Evolutionary conservation across 2,113 vertebrate genomes (phyloP).

Genomic region (Embiotoca jacksoni): DNA sequence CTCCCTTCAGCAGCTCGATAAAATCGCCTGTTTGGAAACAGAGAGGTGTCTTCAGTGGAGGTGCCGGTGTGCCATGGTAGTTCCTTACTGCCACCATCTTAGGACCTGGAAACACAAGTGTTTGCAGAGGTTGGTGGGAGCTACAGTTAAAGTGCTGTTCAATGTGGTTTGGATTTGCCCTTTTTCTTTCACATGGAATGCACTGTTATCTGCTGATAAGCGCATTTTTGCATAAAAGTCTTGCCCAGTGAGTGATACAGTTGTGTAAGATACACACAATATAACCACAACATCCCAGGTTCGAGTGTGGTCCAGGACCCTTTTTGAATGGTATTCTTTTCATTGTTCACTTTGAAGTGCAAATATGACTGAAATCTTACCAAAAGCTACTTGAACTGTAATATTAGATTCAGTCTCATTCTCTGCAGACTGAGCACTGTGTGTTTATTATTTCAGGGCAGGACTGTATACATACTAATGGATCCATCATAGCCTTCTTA

Average conservation of each 20-base stretch:
- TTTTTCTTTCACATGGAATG: neutral
- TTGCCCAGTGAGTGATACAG: too few relatives aligned
- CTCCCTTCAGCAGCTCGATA: slow-evolving; percentile 94
- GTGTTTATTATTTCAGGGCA: neutral
- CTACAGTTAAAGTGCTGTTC: neutral
- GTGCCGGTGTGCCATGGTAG: slow-evolving; percentile 92
- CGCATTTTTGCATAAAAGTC: too few relatives aligned
- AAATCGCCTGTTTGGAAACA: slow-evolving; percentile 93
- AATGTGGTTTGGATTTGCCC: neutral
- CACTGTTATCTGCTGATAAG: too few relatives aligned
- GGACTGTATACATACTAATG: neutral
- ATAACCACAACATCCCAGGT: slow-evolving; percentile 6
- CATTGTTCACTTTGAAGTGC: neutral
- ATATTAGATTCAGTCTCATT: neutral
- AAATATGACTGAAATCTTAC: neutral
- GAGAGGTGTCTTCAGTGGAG: slow-evolving; percentile 88
- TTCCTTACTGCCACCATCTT: slow-evolving; percentile 96
- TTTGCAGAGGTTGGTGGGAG: neutral
- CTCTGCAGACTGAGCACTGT: neutral
- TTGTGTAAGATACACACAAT: neutral
- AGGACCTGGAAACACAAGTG: slow-evolving; percentile 85
- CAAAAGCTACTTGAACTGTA: neutral
- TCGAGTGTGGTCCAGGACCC: too few relatives aligned
- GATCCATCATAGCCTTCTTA: neutral
- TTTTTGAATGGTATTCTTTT: neutral